Conservation (phyloP, 2,888 invertebrate genomes). For the Tigriopus californicus region DNA sequence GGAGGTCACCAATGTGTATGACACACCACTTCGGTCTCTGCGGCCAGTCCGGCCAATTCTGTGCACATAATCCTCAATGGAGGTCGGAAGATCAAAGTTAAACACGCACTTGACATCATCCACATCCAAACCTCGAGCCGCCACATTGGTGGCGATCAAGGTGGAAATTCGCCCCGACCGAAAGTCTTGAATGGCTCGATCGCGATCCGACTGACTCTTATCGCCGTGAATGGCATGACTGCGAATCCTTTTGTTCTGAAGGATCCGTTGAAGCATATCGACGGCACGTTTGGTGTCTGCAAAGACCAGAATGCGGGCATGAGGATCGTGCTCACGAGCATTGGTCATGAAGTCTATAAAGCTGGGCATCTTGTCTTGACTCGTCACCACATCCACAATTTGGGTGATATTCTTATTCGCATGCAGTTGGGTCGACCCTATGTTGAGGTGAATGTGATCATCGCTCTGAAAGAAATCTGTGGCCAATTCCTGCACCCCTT, state of each 20-base stretch:
- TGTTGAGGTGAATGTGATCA: conserved; percentile 1
- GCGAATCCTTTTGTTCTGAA: not conserved
- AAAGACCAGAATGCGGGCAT: not conserved
- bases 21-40: not conserved
- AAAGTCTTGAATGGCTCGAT: not conserved
- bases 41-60: conserved; percentile 11
- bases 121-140: conserved; percentile 9
- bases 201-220: conserved; percentile 1
- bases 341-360: not conserved
- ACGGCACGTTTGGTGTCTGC: not conserved
- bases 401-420: conserved; percentile 4
- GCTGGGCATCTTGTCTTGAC: not conserved
- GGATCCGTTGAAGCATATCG: not conserved
- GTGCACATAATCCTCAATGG: conserved; percentile 11
- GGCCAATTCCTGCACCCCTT: conserved; percentile 1
- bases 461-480: not conserved
- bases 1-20: not conserved
- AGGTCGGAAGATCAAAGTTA: conserved; percentile 3
- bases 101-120: conserved; percentile 7
- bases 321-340: not conserved
- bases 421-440: not conserved
- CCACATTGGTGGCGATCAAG: conserved; percentile 9
- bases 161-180: not conserved
- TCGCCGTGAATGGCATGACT: conserved; percentile 7
- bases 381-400: not conserved